These are phyloP conservation scores for Hassar affinis DNA, from an alignment of 2,113 vertebrate species.

Conservation along the genomic window DNA sequence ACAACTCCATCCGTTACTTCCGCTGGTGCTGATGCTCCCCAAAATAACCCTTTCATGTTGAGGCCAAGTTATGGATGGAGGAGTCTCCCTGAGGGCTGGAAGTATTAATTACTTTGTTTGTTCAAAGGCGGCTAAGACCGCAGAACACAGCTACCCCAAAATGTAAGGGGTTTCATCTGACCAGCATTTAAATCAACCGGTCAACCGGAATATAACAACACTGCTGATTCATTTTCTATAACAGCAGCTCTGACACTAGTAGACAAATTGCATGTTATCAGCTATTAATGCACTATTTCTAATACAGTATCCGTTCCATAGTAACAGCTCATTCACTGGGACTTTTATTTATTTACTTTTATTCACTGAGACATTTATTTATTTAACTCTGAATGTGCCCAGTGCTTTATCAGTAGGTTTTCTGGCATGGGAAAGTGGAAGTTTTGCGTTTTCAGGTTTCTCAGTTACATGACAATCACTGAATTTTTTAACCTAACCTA, in stretches of 20 bases:
- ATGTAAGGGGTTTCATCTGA: neutral
- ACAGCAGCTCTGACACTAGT: neutral
- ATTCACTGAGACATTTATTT: too few relatives aligned
- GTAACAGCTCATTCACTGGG: neutral
- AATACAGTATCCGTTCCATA: neutral
- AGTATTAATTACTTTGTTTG: neutral
- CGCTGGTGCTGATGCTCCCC: constrained; percentile 31
- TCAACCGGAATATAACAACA: neutral
- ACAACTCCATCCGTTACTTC: constrained; percentile 51
- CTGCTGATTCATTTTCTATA: neutral
- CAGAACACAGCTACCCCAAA: neutral
- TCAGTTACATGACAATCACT: neutral
- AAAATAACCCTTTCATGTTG: constrained; percentile 42
- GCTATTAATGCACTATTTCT: neutral
- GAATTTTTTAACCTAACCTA: too few relatives aligned
- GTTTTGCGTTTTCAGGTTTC: neutral
- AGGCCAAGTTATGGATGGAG: constrained; percentile 29
- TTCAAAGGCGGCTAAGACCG: neutral
- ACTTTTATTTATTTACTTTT: too few relatives aligned
- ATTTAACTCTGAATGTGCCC: neutral
- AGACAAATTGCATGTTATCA: neutral
- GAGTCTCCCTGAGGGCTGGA: neutral
- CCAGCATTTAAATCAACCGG: neutral
- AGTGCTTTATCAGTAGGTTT: too few relatives aligned
- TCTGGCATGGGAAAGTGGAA: neutral